Conservation (phyloP, 2,113 vertebrate species). For the Coracopsis vasa region DNA sequence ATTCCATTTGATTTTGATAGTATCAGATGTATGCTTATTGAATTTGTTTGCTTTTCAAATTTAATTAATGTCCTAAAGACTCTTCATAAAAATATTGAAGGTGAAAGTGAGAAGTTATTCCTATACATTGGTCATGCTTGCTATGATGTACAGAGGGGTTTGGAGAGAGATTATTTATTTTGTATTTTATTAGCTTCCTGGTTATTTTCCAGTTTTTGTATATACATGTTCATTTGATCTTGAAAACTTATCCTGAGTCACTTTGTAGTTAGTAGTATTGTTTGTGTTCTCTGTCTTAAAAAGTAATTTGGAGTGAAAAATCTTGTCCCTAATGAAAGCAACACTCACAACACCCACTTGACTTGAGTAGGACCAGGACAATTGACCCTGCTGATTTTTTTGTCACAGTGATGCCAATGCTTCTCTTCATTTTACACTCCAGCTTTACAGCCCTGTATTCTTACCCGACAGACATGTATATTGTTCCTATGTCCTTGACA, state of each 20-base stretch:
- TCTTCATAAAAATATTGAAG: neutral
- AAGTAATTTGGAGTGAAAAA: neutral
- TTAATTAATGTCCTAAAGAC: neutral
- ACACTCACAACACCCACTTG: rapidly evolving
- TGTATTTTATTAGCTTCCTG: neutral
- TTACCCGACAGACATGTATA: neutral
- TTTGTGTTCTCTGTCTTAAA: neutral
- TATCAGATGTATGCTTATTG: neutral
- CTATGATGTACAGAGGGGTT: neutral
- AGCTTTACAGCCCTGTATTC: neutral
- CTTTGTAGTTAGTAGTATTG: neutral
- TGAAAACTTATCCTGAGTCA: neutral
- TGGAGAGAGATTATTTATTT: neutral
- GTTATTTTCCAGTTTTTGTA: neutral
- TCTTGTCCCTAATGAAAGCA: neutral
- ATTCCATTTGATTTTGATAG: neutral
- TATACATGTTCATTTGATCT: neutral
- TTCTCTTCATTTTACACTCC: neutral
- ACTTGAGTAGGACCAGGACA: neutral
- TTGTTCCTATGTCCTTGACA: neutral
- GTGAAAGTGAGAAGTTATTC: neutral
- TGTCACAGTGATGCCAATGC: neutral
- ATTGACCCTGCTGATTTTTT: neutral
- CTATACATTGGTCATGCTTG: neutral
- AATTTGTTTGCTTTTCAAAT: neutral